Percentiles rank a stretch among this genome's conserved stretches.
Evolutionary conservation across 2,888 invertebrate species (phyloP).

Genomic region (Scelioninae gen. 1): DNA sequence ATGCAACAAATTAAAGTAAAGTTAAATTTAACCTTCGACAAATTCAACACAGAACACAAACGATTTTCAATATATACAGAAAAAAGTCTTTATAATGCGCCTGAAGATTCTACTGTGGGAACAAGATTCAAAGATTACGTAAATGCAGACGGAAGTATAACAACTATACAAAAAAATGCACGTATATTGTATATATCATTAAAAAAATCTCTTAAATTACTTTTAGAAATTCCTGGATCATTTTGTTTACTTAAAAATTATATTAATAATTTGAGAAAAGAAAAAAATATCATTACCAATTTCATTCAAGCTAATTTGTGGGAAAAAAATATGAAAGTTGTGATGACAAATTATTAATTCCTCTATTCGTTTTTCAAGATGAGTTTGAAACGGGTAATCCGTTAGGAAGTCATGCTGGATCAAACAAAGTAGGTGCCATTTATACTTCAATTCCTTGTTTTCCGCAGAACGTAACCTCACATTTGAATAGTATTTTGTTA

Average conservation of each 20-base stretch:
- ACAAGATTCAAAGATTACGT: no score
- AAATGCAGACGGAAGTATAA: no score
- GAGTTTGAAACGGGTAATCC: conserved; percentile 28
- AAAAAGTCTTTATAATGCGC: neutral
- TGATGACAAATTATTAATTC: conserved; percentile 23
- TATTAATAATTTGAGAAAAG: conserved; percentile 25
- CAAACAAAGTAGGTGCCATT: no score
- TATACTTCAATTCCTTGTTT: no score
- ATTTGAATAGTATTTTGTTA: no score
- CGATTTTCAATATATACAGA: conserved; percentile 41
- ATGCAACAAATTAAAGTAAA: conserved; percentile 4
- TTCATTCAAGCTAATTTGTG: conserved; percentile 39
- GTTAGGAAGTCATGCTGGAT: conserved; percentile 21
- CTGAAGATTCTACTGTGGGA: no score
- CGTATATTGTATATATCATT: no score
- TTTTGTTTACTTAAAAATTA: conserved; percentile 32
- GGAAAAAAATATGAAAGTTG: conserved; percentile 21
- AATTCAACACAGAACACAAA: conserved; percentile 43
- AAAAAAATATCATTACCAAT: conserved; percentile 34
- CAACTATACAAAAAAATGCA: no score
- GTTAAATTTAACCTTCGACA: conserved; percentile 26
- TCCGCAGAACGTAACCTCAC: no score
- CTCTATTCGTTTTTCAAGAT: conserved; percentile 40
- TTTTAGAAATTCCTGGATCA: conserved; percentile 35
- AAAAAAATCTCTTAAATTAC: no score